These are phyloP conservation scores for Phthorimaea operculella DNA, from an alignment of 1,140 invertebrate genomes.

Conservation along the genomic window DNA sequence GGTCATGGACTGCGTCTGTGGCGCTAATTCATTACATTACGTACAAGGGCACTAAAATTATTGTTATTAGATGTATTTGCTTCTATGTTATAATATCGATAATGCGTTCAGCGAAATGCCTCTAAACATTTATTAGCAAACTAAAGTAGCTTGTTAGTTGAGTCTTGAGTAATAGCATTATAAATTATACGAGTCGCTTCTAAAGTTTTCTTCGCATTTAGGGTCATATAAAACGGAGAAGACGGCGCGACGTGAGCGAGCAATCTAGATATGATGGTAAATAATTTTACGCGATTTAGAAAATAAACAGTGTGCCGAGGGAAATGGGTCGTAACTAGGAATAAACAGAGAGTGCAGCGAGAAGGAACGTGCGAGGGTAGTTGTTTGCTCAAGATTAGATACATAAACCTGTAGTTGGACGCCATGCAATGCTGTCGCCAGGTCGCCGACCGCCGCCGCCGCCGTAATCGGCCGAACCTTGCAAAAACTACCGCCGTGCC, in stretches of 20 bases:
- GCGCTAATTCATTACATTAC: neutral
- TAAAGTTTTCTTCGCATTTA: neutral
- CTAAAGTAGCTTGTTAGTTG: no score
- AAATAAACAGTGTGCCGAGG: constrained; percentile 25
- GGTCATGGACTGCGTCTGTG: constrained; percentile 3
- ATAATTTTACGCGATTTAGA: constrained; percentile 25
- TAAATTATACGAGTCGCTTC: no score
- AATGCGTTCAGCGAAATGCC: neutral
- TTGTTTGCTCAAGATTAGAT: constrained; percentile 43
- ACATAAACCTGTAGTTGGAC: constrained; percentile 29
- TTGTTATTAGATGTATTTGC: neutral
- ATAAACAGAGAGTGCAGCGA: constrained; percentile 33
- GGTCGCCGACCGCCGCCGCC: constrained; percentile 14
- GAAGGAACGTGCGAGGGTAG: constrained; percentile 16
- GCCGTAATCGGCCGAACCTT: neutral
- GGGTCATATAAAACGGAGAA: neutral
- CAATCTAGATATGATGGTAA: constrained; percentile 14
- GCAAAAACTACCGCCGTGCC: constrained; percentile 16
- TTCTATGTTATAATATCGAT: neutral
- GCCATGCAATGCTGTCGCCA: constrained; percentile 14
- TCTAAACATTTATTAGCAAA: neutral
- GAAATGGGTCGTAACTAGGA: constrained; percentile 40
- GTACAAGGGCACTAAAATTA: neutral
- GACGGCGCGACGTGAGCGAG: neutral
- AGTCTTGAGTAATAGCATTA: no score